These are phyloP conservation scores for Drosophila greeni DNA, from an alignment of 2,888 invertebrate genomes.

Conservation along the genomic window DNA sequence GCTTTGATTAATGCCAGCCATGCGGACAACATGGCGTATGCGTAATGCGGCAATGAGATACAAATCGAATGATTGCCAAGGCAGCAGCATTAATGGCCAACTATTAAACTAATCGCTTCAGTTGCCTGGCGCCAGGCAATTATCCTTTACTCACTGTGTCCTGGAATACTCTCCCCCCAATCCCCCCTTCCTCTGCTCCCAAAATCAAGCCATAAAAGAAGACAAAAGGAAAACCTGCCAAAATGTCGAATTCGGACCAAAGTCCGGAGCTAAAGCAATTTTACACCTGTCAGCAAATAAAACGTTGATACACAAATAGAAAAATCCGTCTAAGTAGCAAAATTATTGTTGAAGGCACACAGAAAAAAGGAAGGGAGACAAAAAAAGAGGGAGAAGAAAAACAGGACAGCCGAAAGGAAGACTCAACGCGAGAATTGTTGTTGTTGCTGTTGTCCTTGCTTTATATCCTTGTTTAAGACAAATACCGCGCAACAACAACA, in stretches of 20 bases:
- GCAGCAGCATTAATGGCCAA: constrained; percentile 59
- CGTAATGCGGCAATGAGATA: constrained; percentile 35
- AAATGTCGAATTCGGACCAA: constrained; percentile 34
- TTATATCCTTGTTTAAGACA: constrained; percentile 55
- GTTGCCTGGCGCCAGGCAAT: constrained; percentile 55
- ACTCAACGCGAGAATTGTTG: constrained; percentile 36
- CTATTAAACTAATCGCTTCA: constrained; percentile 68
- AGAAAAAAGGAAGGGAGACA: constrained; percentile 29
- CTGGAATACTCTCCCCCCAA: too few species aligned
- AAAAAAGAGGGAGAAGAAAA: constrained; percentile 26
- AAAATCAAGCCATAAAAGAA: constrained; percentile 41
- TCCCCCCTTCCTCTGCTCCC: too few species aligned
- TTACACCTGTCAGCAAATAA: constrained; percentile 73
- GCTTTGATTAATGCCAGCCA: constrained; percentile 59
- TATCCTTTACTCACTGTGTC: constrained; percentile 53
- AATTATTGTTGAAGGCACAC: constrained; percentile 64
- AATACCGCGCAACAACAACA: constrained; percentile 46
- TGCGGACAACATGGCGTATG: constrained; percentile 49
- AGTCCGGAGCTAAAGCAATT: constrained; percentile 50
- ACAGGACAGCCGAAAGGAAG: constrained; percentile 28
- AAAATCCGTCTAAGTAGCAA: constrained; percentile 69
- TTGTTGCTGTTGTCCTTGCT: constrained; percentile 49
- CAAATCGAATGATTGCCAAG: constrained; percentile 37
- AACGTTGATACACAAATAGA: constrained; percentile 68
- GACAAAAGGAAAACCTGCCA: constrained; percentile 14